Evolutionary conservation across 1,140 invertebrate species (phyloP).

Genomic region (Aphaenogaster ashmeadi): DNA sequence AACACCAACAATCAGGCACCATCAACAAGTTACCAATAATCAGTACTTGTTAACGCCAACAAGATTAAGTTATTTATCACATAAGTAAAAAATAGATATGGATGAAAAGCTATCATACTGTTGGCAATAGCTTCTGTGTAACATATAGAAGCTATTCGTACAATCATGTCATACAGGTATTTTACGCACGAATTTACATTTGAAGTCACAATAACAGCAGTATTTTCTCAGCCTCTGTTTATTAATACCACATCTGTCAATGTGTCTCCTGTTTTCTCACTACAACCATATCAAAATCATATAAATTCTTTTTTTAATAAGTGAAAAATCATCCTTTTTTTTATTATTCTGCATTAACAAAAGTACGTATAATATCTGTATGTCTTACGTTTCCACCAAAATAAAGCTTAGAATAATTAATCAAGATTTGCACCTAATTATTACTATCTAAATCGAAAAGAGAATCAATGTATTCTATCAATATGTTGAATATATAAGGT

Average conservation of each 20-base stretch:
- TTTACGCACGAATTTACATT: constrained; percentile 8
- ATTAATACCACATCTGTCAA: background rate
- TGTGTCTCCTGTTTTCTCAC: background rate
- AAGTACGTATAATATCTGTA: background rate
- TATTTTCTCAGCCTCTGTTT: constrained; percentile 26
- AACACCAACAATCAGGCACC: constrained; percentile 41
- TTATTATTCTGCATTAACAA: background rate
- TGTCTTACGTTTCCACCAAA: background rate
- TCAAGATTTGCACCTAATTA: background rate
- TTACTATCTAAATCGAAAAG: background rate
- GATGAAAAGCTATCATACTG: constrained; percentile 48
- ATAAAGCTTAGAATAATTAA: background rate
- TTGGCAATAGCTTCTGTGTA: constrained; percentile 26
- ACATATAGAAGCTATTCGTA: constrained; percentile 12
- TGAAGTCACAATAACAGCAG: constrained; percentile 13
- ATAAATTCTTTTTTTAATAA: background rate
- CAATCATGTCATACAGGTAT: constrained; percentile 10
- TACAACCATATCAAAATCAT: background rate
- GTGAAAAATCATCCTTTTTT: background rate
- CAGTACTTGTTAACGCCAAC: constrained; percentile 31
- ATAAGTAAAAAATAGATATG: constrained; percentile 56
- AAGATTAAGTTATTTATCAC: constrained; percentile 39
- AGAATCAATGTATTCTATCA: background rate
- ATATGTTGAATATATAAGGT: background rate
- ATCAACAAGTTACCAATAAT: constrained; percentile 41